These are phyloP conservation scores for Minunthozetes semirufus DNA, from an alignment of 2,888 invertebrate species.

Conservation along the genomic window DNA sequence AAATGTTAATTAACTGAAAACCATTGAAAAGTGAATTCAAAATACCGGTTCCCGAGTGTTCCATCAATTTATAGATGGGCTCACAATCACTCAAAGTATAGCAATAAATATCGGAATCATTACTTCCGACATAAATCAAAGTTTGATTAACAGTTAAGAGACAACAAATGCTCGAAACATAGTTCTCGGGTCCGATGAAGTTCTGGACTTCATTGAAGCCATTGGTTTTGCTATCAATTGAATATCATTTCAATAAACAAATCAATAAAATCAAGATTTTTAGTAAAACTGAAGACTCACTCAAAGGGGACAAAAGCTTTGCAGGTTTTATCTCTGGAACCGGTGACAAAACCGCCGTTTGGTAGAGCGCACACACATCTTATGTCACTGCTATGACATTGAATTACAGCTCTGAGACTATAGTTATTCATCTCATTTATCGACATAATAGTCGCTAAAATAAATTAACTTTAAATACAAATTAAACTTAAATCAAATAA, in stretches of 20 bases:
- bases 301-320: slow-evolving; percentile 21
- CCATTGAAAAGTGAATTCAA: background rate
- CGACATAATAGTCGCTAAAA: background rate
- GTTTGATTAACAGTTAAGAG: slow-evolving; percentile 64
- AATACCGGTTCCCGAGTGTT: slow-evolving; percentile 66
- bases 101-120: slow-evolving; percentile 73
- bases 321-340: slow-evolving; percentile 63
- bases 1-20: background rate
- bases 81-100: slow-evolving; percentile 64
- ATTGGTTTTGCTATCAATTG: slow-evolving; percentile 5
- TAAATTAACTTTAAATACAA: background rate
- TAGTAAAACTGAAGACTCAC: slow-evolving; percentile 8
- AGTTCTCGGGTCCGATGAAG: slow-evolving; percentile 68
- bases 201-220: slow-evolving; percentile 21
- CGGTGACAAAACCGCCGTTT: slow-evolving; percentile 70
- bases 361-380: slow-evolving; percentile 60
- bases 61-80: slow-evolving; percentile 63
- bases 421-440: background rate
- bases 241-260: background rate
- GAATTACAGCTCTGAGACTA: slow-evolving; percentile 6
- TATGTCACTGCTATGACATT: slow-evolving; percentile 71
- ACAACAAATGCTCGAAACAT: slow-evolving; percentile 72
- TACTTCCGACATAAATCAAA: slow-evolving; percentile 77
- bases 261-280: background rate
- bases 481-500: background rate